Evolutionary conservation across 2,113 vertebrate species (phyloP).

Genomic region (Motacilla alba): DNA sequence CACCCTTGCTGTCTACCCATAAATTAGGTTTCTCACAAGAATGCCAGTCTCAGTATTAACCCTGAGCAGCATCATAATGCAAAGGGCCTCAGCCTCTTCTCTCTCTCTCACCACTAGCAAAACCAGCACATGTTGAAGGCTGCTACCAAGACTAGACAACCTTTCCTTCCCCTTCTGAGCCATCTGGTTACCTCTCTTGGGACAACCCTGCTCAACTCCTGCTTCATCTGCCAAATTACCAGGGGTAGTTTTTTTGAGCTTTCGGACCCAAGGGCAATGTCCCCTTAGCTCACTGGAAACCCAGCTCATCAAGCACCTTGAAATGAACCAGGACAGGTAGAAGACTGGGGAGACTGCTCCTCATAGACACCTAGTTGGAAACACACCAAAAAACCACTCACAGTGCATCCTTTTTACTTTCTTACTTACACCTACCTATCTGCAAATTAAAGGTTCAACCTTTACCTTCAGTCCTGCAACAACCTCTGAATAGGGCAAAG

Average conservation of each 20-base stretch:
- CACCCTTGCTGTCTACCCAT: not conserved
- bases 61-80: not conserved
- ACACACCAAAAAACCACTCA: not conserved
- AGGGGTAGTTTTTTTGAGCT: not conserved
- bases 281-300: not conserved
- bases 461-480: not conserved
- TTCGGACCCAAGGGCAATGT: not conserved
- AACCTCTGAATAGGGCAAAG: not conserved
- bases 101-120: not conserved
- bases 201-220: not conserved
- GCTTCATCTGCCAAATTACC: not conserved
- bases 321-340: not conserved
- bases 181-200: not conserved
- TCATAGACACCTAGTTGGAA: not conserved
- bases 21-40: not conserved
- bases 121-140: not conserved
- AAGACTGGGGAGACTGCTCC: not conserved
- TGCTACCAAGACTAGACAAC: not conserved
- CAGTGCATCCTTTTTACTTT: not conserved
- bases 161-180: not conserved
- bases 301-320: not conserved
- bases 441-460: not conserved
- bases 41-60: fast-evolving
- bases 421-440: not conserved
- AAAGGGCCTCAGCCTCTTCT: not conserved